Conservation (phyloP, 2,797 vertebrate species). For the Danio tinwini region DNA sequence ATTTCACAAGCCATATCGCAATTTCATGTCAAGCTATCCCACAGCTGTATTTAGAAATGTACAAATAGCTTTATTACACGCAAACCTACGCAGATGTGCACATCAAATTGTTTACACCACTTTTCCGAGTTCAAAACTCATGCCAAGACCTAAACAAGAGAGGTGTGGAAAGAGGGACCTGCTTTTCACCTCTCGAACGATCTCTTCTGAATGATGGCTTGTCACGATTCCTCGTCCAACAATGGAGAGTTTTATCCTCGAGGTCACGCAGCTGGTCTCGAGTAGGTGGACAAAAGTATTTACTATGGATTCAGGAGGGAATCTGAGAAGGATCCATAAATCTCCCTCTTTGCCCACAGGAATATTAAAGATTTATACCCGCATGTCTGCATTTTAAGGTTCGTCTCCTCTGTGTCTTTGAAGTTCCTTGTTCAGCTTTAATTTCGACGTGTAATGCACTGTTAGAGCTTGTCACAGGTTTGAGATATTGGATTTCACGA, state of each 20-base stretch:
- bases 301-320: slow-evolving; percentile 1
- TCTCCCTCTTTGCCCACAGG: slow-evolving; percentile 22
- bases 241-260: slow-evolving; percentile 33
- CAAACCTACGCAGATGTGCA: slow-evolving; percentile 17
- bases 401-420: slow-evolving; percentile 16
- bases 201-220: slow-evolving; percentile 34
- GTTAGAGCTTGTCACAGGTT: slow-evolving; percentile 5
- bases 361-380: slow-evolving; percentile 30
- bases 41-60: not conserved
- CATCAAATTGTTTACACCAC: not conserved
- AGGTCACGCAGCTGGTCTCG: slow-evolving; percentile 27
- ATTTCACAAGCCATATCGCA: not conserved
- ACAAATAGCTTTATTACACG: not conserved
- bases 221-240: slow-evolving; percentile 8
- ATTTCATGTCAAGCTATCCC: not conserved
- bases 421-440: slow-evolving; percentile 18
- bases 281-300: slow-evolving; percentile 31
- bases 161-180: slow-evolving; percentile 28
- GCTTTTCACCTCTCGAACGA: slow-evolving; percentile 6
- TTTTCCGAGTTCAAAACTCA: slow-evolving; percentile 2
- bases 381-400: not conserved
- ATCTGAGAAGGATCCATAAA: slow-evolving; percentile 33
- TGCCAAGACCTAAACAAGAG: slow-evolving; percentile 34
- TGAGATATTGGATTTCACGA: slow-evolving; percentile 35
- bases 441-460: slow-evolving; percentile 29